Conservation (phyloP, 1,140 invertebrate species). For the Scaptomyza graminum region DNA sequence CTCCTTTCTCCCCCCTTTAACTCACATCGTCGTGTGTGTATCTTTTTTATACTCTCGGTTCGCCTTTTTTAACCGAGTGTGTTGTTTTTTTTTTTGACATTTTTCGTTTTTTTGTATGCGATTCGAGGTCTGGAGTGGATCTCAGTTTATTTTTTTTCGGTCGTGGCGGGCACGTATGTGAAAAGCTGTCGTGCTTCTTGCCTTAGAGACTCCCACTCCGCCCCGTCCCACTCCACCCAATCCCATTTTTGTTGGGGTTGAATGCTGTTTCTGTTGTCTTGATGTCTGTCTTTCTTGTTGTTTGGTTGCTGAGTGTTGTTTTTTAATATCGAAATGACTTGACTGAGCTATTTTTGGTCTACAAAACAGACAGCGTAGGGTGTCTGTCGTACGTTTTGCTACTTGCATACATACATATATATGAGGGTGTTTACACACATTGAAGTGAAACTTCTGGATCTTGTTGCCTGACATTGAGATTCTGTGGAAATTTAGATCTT, state of each 20-base stretch:
- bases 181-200: conserved; percentile 38
- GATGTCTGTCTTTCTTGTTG: conserved; percentile 19
- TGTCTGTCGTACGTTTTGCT: conserved; percentile 1
- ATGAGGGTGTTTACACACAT: conserved; percentile 8
- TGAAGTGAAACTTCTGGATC: conserved; percentile 14
- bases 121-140: conserved; percentile 14
- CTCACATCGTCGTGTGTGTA: conserved; percentile 9
- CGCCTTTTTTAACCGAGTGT: conserved; percentile 55
- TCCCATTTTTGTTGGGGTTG: conserved; percentile 3
- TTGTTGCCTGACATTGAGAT: conserved; percentile 8
- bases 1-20: background rate
- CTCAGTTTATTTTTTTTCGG: background rate
- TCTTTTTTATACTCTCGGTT: conserved; percentile 17
- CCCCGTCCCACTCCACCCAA: too few species aligned
- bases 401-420: background rate
- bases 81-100: conserved; percentile 49
- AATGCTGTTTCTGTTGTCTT: conserved; percentile 32
- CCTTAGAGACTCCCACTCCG: conserved; percentile 19
- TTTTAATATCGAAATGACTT: conserved; percentile 60
- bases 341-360: conserved; percentile 56
- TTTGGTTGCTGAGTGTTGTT: conserved; percentile 38
- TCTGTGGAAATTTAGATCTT: background rate
- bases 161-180: conserved; percentile 50
- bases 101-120: conserved; percentile 58
- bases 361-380: conserved; percentile 27